These are phyloP conservation scores for Passer domesticus DNA, from an alignment of 2,113 vertebrate genomes.

Conservation along the genomic window DNA sequence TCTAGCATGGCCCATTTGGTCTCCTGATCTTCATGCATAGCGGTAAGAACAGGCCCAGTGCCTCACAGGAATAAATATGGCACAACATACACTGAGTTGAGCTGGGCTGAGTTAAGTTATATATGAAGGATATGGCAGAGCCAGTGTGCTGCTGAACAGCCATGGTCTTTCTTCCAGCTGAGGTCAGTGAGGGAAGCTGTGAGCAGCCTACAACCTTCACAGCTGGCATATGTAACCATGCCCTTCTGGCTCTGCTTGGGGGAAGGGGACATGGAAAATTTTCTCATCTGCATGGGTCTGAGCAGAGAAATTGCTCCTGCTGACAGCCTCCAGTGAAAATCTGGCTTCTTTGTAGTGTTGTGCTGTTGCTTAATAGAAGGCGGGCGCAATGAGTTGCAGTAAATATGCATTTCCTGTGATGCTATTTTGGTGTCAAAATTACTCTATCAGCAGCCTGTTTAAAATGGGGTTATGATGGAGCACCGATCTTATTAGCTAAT, in stretches of 20 bases:
- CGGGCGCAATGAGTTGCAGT: not conserved
- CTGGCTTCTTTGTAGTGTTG: not conserved
- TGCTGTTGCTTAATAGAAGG: not conserved
- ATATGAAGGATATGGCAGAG: not conserved
- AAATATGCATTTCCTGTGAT: not conserved
- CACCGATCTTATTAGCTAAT: not conserved
- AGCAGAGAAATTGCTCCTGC: not conserved
- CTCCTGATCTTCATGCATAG: not conserved
- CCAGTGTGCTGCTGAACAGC: rapidly evolving
- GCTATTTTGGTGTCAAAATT: constrained; percentile 1
- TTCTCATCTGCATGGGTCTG: not conserved
- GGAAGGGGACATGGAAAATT: not conserved
- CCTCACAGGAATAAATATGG: not conserved
- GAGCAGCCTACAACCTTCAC: not conserved
- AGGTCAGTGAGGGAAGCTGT: not conserved
- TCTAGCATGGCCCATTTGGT: rapidly evolving
- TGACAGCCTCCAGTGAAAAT: not conserved
- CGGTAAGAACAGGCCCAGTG: not conserved
- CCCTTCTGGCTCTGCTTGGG: not conserved
- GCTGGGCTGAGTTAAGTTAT: not conserved
- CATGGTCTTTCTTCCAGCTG: rapidly evolving
- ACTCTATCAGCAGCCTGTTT: not conserved
- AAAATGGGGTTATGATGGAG: not conserved
- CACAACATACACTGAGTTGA: rapidly evolving
- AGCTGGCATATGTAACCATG: not conserved